phyloP scores from a whole-genome alignment of 2,797 vertebrate species.

The Arctocebus calabarensis region DNA sequence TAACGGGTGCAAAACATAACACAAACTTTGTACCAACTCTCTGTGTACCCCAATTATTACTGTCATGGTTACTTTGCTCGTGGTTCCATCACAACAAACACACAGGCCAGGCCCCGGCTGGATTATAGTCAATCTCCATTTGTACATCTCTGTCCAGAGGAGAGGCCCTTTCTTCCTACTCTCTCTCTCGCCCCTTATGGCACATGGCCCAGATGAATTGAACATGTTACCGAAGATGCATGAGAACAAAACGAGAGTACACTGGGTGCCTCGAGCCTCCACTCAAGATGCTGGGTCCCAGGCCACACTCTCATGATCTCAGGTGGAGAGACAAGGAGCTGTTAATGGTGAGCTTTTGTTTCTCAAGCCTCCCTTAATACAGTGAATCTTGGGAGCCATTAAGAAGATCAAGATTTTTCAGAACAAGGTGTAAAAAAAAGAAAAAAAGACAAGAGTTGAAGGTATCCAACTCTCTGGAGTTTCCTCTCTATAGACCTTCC shows the following conservation, averaged over 20 bases:
- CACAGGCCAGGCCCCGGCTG: background rate
- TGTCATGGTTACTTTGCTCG: background rate
- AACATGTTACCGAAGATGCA: background rate
- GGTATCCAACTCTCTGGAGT: background rate
- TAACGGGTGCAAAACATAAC: background rate
- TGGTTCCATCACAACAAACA: background rate
- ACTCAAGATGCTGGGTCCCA: accelerated
- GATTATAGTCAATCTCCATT: background rate
- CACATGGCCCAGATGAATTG: background rate
- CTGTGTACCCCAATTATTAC: too few relatives aligned
- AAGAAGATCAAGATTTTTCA: conserved; percentile 59
- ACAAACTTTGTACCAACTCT: accelerated
- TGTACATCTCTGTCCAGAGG: background rate
- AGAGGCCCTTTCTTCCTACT: background rate
- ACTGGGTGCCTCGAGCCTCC: background rate
- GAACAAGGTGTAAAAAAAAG: conserved; percentile 6
- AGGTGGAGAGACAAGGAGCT: conserved; percentile 32
- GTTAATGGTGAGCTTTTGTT: background rate
- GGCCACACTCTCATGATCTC: background rate
- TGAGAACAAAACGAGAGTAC: background rate
- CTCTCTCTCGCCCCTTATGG: background rate
- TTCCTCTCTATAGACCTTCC: background rate
- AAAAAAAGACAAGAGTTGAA: conserved; percentile 1
- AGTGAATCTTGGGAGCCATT: conserved; percentile 17
- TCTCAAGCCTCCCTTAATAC: conserved; percentile 62